Conservation (phyloP, 2,888 invertebrate genomes). For the Balanococcus diminutus region DNA sequence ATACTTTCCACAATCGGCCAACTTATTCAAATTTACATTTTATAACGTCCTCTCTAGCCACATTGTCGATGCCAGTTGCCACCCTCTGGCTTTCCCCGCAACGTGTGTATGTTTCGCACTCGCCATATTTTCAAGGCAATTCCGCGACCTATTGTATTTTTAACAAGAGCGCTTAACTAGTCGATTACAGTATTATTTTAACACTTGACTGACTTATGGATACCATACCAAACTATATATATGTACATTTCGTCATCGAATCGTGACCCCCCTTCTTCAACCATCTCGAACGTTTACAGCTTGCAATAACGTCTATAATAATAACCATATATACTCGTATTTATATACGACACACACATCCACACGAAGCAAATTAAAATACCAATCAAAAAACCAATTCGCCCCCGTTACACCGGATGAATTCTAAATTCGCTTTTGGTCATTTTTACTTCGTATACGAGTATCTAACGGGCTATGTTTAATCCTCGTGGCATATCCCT, state of each 20-base stretch:
- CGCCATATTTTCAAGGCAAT: background rate
- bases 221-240: too few relatives aligned
- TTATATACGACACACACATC: background rate
- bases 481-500: background rate
- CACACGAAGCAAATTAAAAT: conserved; percentile 25
- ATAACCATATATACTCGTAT: background rate
- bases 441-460: background rate
- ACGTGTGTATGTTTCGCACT: background rate
- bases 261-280: background rate
- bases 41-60: background rate
- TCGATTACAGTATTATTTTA: conserved; percentile 31
- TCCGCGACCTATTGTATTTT: conserved; percentile 9
- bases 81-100: background rate
- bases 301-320: background rate
- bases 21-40: background rate
- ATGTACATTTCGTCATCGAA: background rate
- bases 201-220: background rate
- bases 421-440: background rate
- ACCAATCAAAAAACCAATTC: conserved; percentile 27
- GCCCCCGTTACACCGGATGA: conserved; percentile 22
- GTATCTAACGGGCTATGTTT: background rate
- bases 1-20: background rate
- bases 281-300: background rate
- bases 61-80: background rate
- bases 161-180: conserved; percentile 27